Conservation (phyloP, 2,888 invertebrate genomes). For the Ophraella communa region DNA sequence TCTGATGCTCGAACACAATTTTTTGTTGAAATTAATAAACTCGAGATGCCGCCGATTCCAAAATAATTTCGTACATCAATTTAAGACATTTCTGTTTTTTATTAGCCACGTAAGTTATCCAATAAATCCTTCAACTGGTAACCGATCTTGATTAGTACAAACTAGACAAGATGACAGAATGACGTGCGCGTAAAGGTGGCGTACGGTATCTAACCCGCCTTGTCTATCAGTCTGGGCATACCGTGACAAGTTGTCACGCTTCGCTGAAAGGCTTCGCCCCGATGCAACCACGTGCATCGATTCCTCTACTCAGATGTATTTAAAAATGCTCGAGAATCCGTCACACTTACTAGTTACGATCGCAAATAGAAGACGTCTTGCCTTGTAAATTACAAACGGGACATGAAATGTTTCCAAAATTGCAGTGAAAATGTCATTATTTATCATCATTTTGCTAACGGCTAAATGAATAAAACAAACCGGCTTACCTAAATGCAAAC, state of each 20-base stretch:
- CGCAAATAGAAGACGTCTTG: conserved; percentile 24
- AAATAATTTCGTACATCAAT: neutral
- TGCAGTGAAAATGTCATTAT: neutral
- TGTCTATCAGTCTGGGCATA: conserved; percentile 44
- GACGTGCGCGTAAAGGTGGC: conserved; percentile 21
- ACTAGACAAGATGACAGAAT: conserved; percentile 28
- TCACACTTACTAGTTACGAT: conserved; percentile 22
- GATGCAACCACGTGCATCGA: conserved; percentile 44
- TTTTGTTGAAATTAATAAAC: neutral
- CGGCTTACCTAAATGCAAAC: neutral
- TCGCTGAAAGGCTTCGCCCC: conserved; percentile 43
- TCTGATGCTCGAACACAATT: no score
- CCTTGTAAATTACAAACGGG: conserved; percentile 28
- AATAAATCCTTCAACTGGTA: conserved; percentile 34
- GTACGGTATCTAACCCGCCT: conserved; percentile 27
- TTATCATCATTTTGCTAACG: neutral
- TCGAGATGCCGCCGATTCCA: no score
- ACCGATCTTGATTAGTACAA: conserved; percentile 29
- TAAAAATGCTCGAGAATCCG: conserved; percentile 20
- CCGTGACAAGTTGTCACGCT: conserved; percentile 43
- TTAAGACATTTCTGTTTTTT: conserved; percentile 13
- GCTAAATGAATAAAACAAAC: neutral
- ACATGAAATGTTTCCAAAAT: conserved; percentile 17
- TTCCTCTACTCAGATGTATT: conserved; percentile 6
- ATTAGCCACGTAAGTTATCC: conserved; percentile 23